Evolutionary conservation across 1,140 invertebrate species (phyloP).

Genomic region (Drosophila navojoa): DNA sequence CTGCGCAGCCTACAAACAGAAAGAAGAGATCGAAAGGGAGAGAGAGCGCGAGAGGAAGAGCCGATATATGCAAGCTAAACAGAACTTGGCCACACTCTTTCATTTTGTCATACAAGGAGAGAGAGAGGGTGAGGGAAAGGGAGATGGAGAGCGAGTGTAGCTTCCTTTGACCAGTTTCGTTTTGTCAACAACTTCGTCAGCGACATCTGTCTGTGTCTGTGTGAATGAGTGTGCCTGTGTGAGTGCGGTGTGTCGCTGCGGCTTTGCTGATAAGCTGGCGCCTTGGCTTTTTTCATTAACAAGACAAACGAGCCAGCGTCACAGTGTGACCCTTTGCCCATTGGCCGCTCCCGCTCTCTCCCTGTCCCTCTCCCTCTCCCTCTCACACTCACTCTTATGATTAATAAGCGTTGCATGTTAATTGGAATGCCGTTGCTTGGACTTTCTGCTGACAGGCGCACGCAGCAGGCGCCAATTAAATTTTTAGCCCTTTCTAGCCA

Average conservation of each 20-base stretch:
- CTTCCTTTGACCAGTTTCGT: conserved; percentile 53
- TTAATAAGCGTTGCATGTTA: conserved; percentile 77
- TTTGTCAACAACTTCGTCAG: conserved; percentile 73
- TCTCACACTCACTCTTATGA: conserved; percentile 57
- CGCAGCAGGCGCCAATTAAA: conserved; percentile 73
- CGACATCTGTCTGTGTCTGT: conserved; percentile 2
- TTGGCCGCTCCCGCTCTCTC: conserved; percentile 5
- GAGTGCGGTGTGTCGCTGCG: conserved; percentile 71
- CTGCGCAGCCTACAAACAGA: conserved; percentile 6
- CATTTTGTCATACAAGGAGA: too few species aligned
- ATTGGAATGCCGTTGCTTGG: conserved; percentile 48
- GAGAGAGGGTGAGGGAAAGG: conserved; percentile 1
- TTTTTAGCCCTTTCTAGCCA: conserved; percentile 32
- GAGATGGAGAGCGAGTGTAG: background rate
- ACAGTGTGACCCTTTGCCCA: conserved; percentile 28
- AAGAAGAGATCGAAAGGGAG: background rate
- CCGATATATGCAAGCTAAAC: too few species aligned
- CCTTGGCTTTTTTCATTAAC: conserved; percentile 83
- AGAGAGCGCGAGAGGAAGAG: conserved; percentile 22
- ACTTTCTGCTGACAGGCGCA: conserved; percentile 30
- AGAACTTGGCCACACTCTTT: conserved; percentile 59
- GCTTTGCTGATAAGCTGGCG: conserved; percentile 81
- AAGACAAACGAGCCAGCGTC: conserved; percentile 71
- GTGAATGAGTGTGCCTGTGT: conserved; percentile 22
- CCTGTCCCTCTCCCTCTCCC: background rate